A percentile compares a stretch with the other conserved stretches of the same genome.
Evolutionary conservation across 2,888 invertebrate species (phyloP).

Genomic region (Cataglyphis albicans): DNA sequence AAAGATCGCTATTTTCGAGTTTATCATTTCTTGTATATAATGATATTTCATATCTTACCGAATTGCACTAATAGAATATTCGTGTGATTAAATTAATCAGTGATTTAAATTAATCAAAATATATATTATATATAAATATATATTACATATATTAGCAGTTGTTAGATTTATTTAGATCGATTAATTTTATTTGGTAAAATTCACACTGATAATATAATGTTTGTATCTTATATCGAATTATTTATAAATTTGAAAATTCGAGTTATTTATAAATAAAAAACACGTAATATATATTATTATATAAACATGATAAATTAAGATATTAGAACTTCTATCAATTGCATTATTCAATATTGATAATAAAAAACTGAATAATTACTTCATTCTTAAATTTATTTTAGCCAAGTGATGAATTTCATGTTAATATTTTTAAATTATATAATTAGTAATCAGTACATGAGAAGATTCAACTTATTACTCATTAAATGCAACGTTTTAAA

Average conservation of each 20-base stretch:
- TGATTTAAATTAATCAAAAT: not conserved
- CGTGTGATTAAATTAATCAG: not conserved
- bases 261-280: not conserved
- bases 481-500: slow-evolving; percentile 58
- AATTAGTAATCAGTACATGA: slow-evolving; percentile 23
- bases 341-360: not conserved
- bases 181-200: not conserved
- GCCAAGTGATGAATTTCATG: slow-evolving; percentile 62
- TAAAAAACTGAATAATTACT: not conserved
- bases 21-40: not conserved
- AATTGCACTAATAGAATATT: not conserved
- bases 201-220: not conserved
- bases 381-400: slow-evolving; percentile 51
- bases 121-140: not conserved
- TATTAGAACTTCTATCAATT: not conserved
- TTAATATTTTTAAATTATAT: slow-evolving; percentile 70
- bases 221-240: not conserved
- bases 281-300: too few relatives aligned
- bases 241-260: not conserved
- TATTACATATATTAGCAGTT: not conserved
- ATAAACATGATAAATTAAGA: not conserved
- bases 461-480: slow-evolving; percentile 47
- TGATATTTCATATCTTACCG: not conserved
- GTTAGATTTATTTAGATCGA: not conserved
- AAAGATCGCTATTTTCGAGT: not conserved